Conservation (phyloP, 2,797 vertebrate species). For the Danionella dracula region DNA sequence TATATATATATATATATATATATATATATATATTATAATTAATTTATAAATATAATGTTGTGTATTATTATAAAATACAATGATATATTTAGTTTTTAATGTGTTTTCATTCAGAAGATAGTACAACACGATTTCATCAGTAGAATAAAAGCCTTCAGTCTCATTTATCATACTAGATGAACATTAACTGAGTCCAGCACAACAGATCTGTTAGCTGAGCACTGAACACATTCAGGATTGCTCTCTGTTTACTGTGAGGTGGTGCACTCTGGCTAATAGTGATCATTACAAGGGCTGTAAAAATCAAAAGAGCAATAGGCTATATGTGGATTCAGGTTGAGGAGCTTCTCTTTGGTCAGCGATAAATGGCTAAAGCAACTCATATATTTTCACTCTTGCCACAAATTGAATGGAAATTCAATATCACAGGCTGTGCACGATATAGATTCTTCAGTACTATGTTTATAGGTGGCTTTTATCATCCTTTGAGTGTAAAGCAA, state of each 20-base stretch:
- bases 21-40: too few species aligned
- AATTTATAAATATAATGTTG: too few species aligned
- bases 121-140: too few species aligned
- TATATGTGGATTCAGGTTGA: neutral
- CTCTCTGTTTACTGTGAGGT: slow-evolving; percentile 5
- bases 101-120: too few species aligned
- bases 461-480: neutral
- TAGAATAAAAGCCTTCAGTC: too few species aligned
- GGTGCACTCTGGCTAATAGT: neutral
- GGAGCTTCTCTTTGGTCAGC: slow-evolving; percentile 2
- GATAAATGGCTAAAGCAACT: neutral
- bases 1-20: too few species aligned
- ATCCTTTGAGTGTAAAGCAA: neutral
- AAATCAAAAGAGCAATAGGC: neutral
- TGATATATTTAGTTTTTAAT: too few species aligned
- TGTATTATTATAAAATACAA: too few species aligned
- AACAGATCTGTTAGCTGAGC: neutral
- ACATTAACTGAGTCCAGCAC: neutral
- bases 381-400: neutral
- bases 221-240: slow-evolving; percentile 4
- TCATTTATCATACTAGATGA: too few species aligned
- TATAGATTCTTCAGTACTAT: neutral
- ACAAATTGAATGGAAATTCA: neutral
- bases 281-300: neutral
- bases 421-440: neutral